Percentiles rank a stretch among this genome's conserved stretches.
These are phyloP conservation scores for Pipa parva DNA, from an alignment of 2,113 vertebrate genomes.

Conservation along the genomic window DNA sequence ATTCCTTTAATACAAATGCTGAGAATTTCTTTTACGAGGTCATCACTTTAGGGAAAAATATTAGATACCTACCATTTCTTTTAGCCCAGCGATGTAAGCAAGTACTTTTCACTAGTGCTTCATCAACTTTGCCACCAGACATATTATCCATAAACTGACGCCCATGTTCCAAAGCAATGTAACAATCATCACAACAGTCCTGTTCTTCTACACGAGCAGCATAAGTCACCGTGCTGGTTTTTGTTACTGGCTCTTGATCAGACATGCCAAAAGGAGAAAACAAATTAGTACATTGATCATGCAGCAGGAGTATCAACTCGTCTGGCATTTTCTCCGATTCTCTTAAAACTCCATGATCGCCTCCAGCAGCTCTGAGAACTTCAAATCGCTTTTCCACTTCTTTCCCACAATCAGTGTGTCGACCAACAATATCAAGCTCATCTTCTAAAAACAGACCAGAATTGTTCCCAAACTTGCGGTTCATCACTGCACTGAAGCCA, in stretches of 20 bases:
- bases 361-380: constrained; percentile 73
- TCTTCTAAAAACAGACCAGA: constrained; percentile 95
- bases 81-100: constrained; percentile 94
- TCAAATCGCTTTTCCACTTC: constrained; percentile 93
- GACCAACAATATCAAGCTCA: constrained; percentile 93
- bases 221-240: constrained; percentile 58
- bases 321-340: constrained; percentile 80
- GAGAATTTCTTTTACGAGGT: too few species aligned
- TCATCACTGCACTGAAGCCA: constrained; percentile 96
- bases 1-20: too few species aligned
- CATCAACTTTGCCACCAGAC: constrained; percentile 96
- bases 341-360: constrained; percentile 73
- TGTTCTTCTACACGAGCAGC: constrained; percentile 86
- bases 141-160: constrained; percentile 99
- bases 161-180: constrained; percentile 93
- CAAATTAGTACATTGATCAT: constrained; percentile 95
- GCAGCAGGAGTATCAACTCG: constrained; percentile 86
- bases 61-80: constrained; percentile 82
- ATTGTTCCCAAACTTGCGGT: constrained; percentile 90
- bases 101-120: constrained; percentile 90
- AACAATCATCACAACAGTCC: constrained; percentile 94
- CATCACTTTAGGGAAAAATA: too few species aligned
- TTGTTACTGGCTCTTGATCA: constrained; percentile 71
- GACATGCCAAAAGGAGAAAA: constrained; percentile 84
- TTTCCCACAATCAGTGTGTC: constrained; percentile 83